phyloP scores from a whole-genome alignment of 2,797 vertebrate genomes.

The Carapus acus region DNA sequence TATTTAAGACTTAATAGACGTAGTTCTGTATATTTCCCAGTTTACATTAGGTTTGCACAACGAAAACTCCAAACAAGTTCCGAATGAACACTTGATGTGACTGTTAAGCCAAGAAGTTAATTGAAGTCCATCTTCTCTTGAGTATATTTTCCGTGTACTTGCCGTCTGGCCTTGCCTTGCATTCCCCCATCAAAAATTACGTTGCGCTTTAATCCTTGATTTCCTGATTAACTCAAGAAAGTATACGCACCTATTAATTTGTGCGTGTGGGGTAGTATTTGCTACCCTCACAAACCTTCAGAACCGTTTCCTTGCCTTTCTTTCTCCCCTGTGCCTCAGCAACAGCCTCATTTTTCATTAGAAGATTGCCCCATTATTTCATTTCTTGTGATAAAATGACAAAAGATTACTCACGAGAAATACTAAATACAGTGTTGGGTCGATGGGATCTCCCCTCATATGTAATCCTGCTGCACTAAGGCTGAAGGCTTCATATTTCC shows the following conservation, averaged over 20 bases:
- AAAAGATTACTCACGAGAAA: slow-evolving; percentile 74
- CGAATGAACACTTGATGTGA: no score
- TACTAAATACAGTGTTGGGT: slow-evolving; percentile 69
- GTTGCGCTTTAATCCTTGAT: slow-evolving; percentile 1
- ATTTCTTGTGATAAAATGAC: slow-evolving; percentile 73
- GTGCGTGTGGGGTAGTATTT: slow-evolving; percentile 10
- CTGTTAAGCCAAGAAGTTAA: no score
- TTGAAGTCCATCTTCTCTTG: no score
- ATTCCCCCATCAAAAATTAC: slow-evolving; percentile 2
- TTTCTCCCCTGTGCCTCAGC: slow-evolving; percentile 53
- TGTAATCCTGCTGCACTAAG: slow-evolving; percentile 55
- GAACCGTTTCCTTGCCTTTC: slow-evolving; percentile 45
- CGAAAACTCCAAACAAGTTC: no score
- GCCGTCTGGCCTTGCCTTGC: neutral
- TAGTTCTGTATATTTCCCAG: no score
- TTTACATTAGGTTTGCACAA: neutral
- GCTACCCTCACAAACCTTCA: slow-evolving; percentile 44
- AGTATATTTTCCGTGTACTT: no score
- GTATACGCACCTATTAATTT: slow-evolving; percentile 16
- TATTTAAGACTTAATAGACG: no score
- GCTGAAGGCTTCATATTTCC: slow-evolving; percentile 70
- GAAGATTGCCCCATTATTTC: slow-evolving; percentile 70
- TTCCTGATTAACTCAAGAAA: slow-evolving; percentile 39
- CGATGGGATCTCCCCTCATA: slow-evolving; percentile 71
- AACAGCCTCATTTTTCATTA: slow-evolving; percentile 68